Conservation (phyloP, 92 coral and sea anemone species). For the Parazoanthus swiftii region DNA sequence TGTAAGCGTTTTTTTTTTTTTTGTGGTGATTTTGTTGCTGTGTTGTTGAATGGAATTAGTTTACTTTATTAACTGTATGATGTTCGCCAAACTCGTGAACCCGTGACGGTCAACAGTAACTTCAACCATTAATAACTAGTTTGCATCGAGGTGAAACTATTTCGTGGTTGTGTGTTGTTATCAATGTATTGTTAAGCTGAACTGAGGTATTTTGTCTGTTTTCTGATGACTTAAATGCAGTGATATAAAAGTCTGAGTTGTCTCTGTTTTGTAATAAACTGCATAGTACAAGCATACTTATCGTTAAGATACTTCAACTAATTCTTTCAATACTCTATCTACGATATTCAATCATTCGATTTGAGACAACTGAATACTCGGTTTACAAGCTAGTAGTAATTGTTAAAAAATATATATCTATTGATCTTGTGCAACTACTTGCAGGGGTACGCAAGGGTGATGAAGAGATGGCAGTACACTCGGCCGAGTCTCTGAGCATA, state of each 20-base stretch:
- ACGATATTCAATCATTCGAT: neutral
- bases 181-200: no score
- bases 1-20: neutral
- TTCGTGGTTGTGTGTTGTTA: neutral
- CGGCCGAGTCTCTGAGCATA: neutral
- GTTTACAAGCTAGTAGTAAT: no score
- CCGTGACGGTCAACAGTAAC: neutral
- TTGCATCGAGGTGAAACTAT: neutral
- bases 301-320: neutral
- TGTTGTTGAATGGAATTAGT: no score
- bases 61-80: neutral
- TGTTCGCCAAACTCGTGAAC: neutral
- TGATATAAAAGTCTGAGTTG: neutral
- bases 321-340: neutral
- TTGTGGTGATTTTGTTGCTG: neutral
- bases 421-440: neutral
- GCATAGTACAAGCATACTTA: no score
- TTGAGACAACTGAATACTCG: no score
- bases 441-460: constrained; percentile 7
- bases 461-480: neutral
- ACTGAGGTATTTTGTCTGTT: neutral
- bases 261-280: neutral
- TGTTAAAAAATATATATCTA: neutral
- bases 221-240: neutral
- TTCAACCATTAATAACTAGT: no score